Evolutionary conservation across 2,797 vertebrate genomes (phyloP).

Genomic region (Brachyrhaphis roseni): DNA sequence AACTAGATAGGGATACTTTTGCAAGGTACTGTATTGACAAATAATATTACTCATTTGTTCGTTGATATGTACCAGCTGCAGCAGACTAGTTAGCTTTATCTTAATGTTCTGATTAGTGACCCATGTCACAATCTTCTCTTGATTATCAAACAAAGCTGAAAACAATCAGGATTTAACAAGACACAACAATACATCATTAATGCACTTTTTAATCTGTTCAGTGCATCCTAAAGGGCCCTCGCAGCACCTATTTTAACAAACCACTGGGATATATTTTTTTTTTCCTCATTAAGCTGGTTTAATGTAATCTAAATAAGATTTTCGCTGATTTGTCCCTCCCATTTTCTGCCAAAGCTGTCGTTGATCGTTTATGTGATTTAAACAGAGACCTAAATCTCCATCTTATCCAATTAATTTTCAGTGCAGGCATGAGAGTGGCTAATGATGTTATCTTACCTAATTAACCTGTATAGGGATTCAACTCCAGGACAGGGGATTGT

Average conservation of each 20-base stretch:
- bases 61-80: constrained; percentile 5
- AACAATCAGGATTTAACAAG: constrained; percentile 55
- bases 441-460: constrained; percentile 91
- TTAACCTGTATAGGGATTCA: constrained; percentile 87
- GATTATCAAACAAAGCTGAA: constrained; percentile 28
- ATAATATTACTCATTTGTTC: constrained; percentile 40
- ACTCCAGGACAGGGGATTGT: constrained; percentile 82
- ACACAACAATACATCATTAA: constrained; percentile 50
- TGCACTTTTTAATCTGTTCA: constrained; percentile 43
- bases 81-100: constrained; percentile 37
- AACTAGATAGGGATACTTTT: not conserved
- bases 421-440: constrained; percentile 83
- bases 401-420: constrained; percentile 86
- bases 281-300: constrained; percentile 75
- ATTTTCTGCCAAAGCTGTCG: constrained; percentile 73
- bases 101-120: constrained; percentile 22
- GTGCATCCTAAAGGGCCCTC: constrained; percentile 14
- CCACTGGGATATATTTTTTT: constrained; percentile 34
- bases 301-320: constrained; percentile 81
- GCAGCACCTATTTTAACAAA: constrained; percentile 49
- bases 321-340: constrained; percentile 68
- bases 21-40: not conserved
- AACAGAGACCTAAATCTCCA: constrained; percentile 83
- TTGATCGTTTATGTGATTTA: constrained; percentile 83
- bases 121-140: not conserved